Evolutionary conservation across 2,888 invertebrate species (phyloP), one percentile per base, ranked within the genome.

Genomic region (Lycia hirtaria): DNA sequence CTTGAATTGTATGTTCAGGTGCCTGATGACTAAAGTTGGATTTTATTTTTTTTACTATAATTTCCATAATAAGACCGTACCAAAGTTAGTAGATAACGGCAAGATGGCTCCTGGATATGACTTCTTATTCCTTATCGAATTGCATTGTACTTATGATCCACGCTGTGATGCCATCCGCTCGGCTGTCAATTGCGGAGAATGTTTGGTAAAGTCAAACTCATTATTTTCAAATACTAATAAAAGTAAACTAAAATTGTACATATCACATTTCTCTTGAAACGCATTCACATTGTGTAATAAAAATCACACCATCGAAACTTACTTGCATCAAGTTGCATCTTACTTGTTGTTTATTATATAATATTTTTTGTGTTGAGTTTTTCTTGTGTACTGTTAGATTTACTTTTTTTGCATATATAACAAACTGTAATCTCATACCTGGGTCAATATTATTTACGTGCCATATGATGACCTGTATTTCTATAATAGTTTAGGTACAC

Each of bases 281-380:
- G 68, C 81, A 81, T 80, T 62, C 69, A 67, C 78, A 82, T 78
- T 76, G 61, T 81, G 75, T 82, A 81, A 80, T 38, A 83, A 78
- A 83, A 76, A 83, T 90, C 91, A 91, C 90, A 91, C 91, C 91
- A 90, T 90, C 90, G 91, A 89, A 89, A 87, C 83, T 88, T 88
- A 88, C 87, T 82, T 78, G 85, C 88, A 88, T 88, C 73, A 88
- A 88, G 87, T 82, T 78, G 85, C 88, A 88, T 88, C 73, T 71
- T 70, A 74, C 58, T 75, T 72, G 75, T 72, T 76, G n/a, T 76
- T 61, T 65, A 53, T 62, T 65, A 53, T 60, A 30, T 58, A 49
- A 56, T 66, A 44, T 56, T 60, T 19, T 62, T 62, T 44, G 53
- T 62, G 60, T 64, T 60, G 51, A n/a, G n/a, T 40, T 64, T 58